These are phyloP conservation scores for Leptinotarsa defecta DNA, from an alignment of 1,140 invertebrate genomes.

Conservation along the genomic window DNA sequence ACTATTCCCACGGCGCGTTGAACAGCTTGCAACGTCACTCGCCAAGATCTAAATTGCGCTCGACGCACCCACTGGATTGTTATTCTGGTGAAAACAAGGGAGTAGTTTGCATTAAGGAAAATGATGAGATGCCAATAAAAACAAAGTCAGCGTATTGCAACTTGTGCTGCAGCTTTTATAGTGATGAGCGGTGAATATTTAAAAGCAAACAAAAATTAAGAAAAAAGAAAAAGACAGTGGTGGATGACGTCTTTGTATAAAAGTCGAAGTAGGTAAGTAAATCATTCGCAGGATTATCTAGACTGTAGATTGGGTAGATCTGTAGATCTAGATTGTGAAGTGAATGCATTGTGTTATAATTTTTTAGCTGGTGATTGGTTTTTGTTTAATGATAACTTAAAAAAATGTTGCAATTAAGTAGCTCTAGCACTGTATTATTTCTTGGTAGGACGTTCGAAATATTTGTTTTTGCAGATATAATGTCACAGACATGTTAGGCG, in stretches of 20 bases:
- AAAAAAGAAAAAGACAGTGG: slow-evolving; percentile 11
- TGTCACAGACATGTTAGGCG: slow-evolving; percentile 28
- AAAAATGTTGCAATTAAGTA: slow-evolving; percentile 24
- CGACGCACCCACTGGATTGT: background rate
- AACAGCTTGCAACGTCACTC: background rate
- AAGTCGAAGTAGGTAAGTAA: slow-evolving; percentile 11
- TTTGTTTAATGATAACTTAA: slow-evolving; percentile 34
- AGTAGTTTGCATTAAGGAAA: background rate
- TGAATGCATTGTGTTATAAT: background rate
- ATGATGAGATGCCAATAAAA: too few species aligned
- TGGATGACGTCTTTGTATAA: slow-evolving; percentile 13
- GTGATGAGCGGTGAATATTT: background rate
- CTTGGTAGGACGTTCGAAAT: background rate
- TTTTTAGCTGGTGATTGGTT: background rate
- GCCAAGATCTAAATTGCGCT: background rate
- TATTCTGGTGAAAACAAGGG: background rate
- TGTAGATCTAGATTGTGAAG: background rate
- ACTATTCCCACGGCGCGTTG: background rate
- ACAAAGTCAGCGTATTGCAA: too few species aligned
- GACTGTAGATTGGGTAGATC: too few species aligned
- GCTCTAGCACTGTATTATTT: too few species aligned
- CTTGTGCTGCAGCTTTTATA: too few species aligned
- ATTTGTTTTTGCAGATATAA: slow-evolving; percentile 36
- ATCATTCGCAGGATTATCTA: background rate
- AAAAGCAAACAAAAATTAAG: background rate